Conservation (phyloP, 2,113 vertebrate species). For the Tiliqua scincoides region DNA sequence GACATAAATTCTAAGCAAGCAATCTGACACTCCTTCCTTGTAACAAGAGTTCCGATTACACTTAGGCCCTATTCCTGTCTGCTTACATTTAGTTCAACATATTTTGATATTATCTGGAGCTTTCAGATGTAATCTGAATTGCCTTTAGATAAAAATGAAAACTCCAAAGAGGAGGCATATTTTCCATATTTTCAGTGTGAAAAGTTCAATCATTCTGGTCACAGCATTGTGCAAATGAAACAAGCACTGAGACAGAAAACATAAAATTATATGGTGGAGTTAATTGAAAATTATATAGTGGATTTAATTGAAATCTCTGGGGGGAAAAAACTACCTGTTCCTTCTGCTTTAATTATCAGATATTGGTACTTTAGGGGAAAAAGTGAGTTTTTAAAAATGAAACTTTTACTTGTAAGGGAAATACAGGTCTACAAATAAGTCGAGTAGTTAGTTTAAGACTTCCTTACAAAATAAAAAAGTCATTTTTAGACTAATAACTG, state of each 20-base stretch:
- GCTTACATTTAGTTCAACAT: not conserved
- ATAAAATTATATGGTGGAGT: not conserved
- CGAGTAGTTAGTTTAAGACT: too few species aligned
- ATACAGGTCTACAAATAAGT: not conserved
- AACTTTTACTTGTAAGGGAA: not conserved
- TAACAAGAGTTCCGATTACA: slow-evolving; percentile 16
- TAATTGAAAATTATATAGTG: slow-evolving; percentile 15
- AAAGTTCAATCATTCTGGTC: not conserved
- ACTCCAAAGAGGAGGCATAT: not conserved
- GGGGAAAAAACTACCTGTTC: not conserved
- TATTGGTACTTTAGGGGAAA: not conserved
- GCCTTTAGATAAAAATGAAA: slow-evolving; percentile 11
- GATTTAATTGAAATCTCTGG: slow-evolving; percentile 20
- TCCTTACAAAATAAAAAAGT: not conserved
- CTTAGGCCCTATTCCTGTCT: slow-evolving; percentile 7
- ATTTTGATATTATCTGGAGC: slow-evolving; percentile 24
- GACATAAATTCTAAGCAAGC: slow-evolving; percentile 15
- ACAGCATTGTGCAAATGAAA: not conserved
- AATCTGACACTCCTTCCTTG: not conserved
- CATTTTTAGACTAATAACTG: not conserved
- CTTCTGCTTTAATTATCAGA: not conserved
- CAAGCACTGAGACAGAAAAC: not conserved
- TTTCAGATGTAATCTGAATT: not conserved
- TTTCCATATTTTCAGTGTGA: slow-evolving; percentile 7
- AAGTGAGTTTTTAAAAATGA: not conserved